These are phyloP conservation scores for Clytia hemisphaerica DNA, from an alignment of 30 jellyfish, hydroid and myxozoan genomes.

Conservation along the genomic window DNA sequence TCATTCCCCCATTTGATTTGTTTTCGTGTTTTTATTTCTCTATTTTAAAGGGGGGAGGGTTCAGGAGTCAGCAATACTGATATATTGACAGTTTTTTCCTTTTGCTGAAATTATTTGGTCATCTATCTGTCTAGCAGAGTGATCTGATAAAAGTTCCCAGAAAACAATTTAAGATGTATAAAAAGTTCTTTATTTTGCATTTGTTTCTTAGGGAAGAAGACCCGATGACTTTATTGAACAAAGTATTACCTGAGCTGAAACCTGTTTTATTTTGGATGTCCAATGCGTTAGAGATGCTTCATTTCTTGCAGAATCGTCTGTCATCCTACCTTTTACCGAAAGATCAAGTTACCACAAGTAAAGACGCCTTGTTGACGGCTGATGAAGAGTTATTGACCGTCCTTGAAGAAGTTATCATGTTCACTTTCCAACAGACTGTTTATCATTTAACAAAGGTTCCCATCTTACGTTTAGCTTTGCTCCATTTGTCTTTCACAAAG, in stretches of 20 bases:
- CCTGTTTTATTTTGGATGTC: slow-evolving; percentile 98
- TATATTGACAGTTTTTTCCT: too few relatives aligned
- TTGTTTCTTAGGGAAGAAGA: slow-evolving; percentile 78
- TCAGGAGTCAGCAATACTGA: too few relatives aligned
- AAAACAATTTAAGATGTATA: too few relatives aligned
- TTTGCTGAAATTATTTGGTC: too few relatives aligned
- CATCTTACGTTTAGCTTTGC: too few relatives aligned
- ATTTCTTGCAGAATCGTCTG: slow-evolving; percentile 73
- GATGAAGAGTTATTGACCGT: slow-evolving; percentile 94
- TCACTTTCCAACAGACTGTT: slow-evolving; percentile 96
- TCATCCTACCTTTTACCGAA: slow-evolving; percentile 41
- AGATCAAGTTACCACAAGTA: slow-evolving; percentile 27
- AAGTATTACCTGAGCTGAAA: slow-evolving; percentile 71
- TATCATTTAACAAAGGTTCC: slow-evolving; percentile 60
- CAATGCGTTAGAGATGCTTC: slow-evolving; percentile 91
- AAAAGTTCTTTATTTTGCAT: too few relatives aligned
- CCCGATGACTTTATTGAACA: slow-evolving; percentile 38
- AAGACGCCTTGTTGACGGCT: slow-evolving; percentile 81
- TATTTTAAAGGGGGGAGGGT: too few relatives aligned
- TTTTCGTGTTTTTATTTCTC: too few relatives aligned
- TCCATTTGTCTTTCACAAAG: too few relatives aligned
- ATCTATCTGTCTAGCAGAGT: too few relatives aligned
- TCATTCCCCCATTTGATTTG: too few relatives aligned
- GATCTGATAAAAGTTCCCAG: too few relatives aligned
- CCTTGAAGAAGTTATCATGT: slow-evolving; percentile 94